Conservation (phyloP, 2,113 vertebrate genomes). For the Tricholaema leucomelas region DNA sequence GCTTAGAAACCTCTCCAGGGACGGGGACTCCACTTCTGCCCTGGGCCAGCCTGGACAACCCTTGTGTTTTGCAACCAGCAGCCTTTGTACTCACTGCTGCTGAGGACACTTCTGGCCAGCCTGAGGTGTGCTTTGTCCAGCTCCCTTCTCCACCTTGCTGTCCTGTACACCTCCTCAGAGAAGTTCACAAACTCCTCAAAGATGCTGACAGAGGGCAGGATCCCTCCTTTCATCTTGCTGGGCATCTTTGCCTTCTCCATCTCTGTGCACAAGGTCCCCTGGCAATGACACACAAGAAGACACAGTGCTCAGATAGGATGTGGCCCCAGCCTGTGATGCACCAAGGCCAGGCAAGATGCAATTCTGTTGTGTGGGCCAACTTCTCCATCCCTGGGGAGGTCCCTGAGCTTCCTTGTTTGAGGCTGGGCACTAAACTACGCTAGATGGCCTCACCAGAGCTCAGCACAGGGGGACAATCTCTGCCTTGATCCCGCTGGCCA, state of each 20-base stretch:
- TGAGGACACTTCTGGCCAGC: conserved; percentile 34
- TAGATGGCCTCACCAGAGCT: background rate
- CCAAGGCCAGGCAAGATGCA: background rate
- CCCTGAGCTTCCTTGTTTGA: rapidly evolving
- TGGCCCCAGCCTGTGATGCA: no score
- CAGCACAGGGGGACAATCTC: no score
- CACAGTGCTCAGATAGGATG: rapidly evolving
- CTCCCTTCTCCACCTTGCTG: background rate
- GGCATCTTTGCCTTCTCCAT: conserved; percentile 23
- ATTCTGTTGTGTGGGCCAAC: no score
- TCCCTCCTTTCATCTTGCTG: conserved; percentile 11
- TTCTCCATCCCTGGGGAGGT: background rate
- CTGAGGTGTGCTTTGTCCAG: conserved; percentile 47
- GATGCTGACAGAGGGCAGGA: conserved; percentile 39
- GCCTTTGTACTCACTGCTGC: conserved; percentile 49
- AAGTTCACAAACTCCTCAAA: conserved; percentile 49
- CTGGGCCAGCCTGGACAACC: background rate
- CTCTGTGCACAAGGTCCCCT: conserved; percentile 55
- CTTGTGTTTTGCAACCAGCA: background rate
- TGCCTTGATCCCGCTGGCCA: no score
- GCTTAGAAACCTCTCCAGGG: background rate
- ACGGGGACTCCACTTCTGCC: background rate
- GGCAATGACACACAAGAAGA: background rate
- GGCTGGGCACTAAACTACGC: rapidly evolving
- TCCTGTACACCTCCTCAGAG: background rate